Base-by-base conservation (phyloP, 1,140 invertebrate species). In the Aplysia californica region DNA sequence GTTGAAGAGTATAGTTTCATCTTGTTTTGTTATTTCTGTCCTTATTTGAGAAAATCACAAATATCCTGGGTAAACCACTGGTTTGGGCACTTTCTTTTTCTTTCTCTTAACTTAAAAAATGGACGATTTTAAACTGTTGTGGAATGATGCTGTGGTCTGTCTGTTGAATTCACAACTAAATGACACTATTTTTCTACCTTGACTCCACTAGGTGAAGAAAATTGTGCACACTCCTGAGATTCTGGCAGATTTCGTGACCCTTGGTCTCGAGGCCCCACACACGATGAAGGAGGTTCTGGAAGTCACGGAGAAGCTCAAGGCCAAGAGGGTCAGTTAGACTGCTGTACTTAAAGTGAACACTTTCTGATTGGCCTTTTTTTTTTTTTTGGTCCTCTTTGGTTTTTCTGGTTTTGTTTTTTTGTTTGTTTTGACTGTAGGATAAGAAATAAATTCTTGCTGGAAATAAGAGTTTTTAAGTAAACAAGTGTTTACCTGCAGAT, bases 221-320 rank as follows among this genome's bases (percentile, higher is more conserved):
- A 72, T 88, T 2, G 84, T 84, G 0, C 87, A 88, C 77, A 84
- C 86, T 15, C 86, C 87, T n/a, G 82, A 89, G 70, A 85, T 86
- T 20, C 79, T 89, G 68, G 66, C 79, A 44, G 86, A 88, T 78
- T 89, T 89, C 77, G 77, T 81, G 41, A 80, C 79, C 1, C 76
- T 89, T 4, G 84, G 81, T 18, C 69, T 89, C 65, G 83, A 77
- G 50, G 84, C 88, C 1, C 87, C 88, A 0, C 80, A 83, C 23
- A 84, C 81, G 38, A 58, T 82, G n/a, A 64, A 78, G 21, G 86
- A 88, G 58, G 77, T 88, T 29, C 41, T 78, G n/a, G 82, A 82
- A 3, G 81, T 83, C 23, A 26, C 88, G 29, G 84, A 88, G 67
- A 83, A 86, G 65, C 79, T 89, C 3, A 74, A 81, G 29, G 81